A percentile compares a stretch with the other conserved stretches of the same genome.
Evolutionary conservation across 2,113 vertebrate genomes (phyloP).

Genomic region (Eupsittula cactorum): DNA sequence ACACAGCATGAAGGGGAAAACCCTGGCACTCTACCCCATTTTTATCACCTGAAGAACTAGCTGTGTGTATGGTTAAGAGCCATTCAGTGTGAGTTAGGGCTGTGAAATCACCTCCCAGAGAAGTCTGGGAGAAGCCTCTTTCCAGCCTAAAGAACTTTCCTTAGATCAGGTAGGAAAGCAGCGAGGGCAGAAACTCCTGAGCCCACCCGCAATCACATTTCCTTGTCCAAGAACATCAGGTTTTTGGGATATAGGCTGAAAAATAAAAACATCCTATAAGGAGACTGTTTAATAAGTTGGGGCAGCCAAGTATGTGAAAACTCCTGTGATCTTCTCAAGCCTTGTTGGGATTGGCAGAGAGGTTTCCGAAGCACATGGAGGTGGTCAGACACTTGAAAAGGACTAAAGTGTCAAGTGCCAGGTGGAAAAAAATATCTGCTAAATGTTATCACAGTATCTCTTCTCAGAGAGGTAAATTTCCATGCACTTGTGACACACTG

Average conservation of each 20-base stretch:
- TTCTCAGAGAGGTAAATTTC: slow-evolving; percentile 39
- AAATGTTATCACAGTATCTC: slow-evolving; percentile 38
- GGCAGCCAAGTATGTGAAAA: slow-evolving; percentile 64
- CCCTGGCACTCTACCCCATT: not conserved
- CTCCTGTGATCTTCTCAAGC: slow-evolving; percentile 63
- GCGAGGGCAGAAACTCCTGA: not conserved
- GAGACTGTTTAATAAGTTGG: slow-evolving; percentile 66
- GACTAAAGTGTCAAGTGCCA: slow-evolving; percentile 27
- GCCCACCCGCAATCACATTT: slow-evolving; percentile 67
- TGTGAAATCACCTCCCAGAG: not conserved
- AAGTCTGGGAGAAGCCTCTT: not conserved
- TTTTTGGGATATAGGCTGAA: slow-evolving; percentile 69
- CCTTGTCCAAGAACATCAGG: slow-evolving; percentile 72
- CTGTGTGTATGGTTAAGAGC: not conserved
- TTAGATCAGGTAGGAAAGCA: slow-evolving; percentile 34
- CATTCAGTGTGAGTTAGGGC: not conserved
- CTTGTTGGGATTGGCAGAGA: slow-evolving; percentile 69
- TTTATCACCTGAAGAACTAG: not conserved
- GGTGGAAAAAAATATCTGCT: slow-evolving; percentile 32
- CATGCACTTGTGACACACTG: not conserved
- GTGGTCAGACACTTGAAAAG: slow-evolving; percentile 56
- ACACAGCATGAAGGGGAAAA: not conserved
- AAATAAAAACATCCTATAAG: slow-evolving; percentile 77
- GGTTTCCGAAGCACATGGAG: slow-evolving; percentile 53
- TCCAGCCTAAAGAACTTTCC: slow-evolving; percentile 7